Conservation (phyloP, 2,888 invertebrate genomes). For the Empis stercorea region DNA sequence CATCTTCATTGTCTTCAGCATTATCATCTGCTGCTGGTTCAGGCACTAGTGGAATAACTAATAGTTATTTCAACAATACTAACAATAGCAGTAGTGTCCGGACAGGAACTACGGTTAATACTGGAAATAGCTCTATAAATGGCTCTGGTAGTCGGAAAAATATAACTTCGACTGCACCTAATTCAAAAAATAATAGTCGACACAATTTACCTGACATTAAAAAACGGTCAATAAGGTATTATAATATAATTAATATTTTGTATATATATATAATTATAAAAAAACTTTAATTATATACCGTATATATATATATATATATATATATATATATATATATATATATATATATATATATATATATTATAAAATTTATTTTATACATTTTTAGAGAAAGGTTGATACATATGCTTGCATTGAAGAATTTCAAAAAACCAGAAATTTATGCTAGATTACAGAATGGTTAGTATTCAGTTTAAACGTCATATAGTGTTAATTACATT, state of each 20-base stretch:
- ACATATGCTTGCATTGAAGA: conserved; percentile 83
- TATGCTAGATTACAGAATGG: conserved; percentile 68
- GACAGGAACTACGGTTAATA: conserved; percentile 9
- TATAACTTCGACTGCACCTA: conserved; percentile 5
- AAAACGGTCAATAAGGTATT: conserved; percentile 59
- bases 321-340: no score
- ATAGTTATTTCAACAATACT: conserved; percentile 20
- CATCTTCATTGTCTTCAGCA: conserved; percentile 28
- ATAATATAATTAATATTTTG: conserved; percentile 10
- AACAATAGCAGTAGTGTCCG: conserved; percentile 6
- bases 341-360: no score
- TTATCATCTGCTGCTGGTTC: conserved; percentile 21
- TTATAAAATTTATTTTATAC: no score
- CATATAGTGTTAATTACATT: no score
- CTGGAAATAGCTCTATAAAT: conserved; percentile 4
- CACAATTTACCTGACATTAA: conserved; percentile 50
- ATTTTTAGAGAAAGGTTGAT: conserved; percentile 68
- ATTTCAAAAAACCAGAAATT: conserved; percentile 88
- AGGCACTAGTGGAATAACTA: conserved; percentile 25
- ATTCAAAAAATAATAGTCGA: conserved; percentile 26
- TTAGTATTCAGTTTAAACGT: conserved; percentile 34
- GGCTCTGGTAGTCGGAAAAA: conserved; percentile 6
- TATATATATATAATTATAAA: background rate
- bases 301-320: background rate
- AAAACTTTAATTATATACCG: no score